Base-by-base conservation (phyloP, 2,888 invertebrate genomes). In the Galerucella pusilla region DNA sequence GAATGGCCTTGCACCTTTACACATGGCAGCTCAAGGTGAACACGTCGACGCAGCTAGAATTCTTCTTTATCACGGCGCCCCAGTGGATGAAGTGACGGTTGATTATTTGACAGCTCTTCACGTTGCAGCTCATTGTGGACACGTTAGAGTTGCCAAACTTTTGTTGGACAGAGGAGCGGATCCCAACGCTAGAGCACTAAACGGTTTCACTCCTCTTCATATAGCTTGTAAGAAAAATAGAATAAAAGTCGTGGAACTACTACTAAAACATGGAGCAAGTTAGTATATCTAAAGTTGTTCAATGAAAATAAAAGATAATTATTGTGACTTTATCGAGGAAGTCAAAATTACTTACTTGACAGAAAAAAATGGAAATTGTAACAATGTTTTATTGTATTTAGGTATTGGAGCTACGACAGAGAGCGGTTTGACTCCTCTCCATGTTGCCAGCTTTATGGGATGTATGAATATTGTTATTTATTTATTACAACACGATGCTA, bases 211-310 rank as follows among this genome's bases (percentile, higher is more conserved):
- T 0, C 98, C 98, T 0, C 90, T 99, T 71, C 98, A 99, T 88
- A 98, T 99, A 84, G 99, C 99, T 4, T 99, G 99, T 89, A 99
- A 99, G 89, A 99, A 99, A 89, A 99, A 99, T 88, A 91, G 98
- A 71, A 95, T 98, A 83, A 98, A 98, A 88, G 94, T 98, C 66
- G 97, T 98, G 9, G 99, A 99, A 86, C 88, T 99, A 77, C 90
- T 99, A 71, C 91, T 99, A 77, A 98, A 98, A 88, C 96, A 98
- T 88, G 97, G 97, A 75, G 98, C 98, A 16, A 94, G 94, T 88
- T 86, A 89, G 90, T 90, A 42, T 69, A 20, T 20, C 20, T 20
- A 20, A 20, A 20, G 20, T 1, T 20, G 20, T 20, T 20, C 20
- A 20, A 20, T 20, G 20, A 20, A 54, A 54, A 54, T 9, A 54